Conservation (phyloP, 2,113 vertebrate species). For the Daphoenositta chrysoptera region DNA sequence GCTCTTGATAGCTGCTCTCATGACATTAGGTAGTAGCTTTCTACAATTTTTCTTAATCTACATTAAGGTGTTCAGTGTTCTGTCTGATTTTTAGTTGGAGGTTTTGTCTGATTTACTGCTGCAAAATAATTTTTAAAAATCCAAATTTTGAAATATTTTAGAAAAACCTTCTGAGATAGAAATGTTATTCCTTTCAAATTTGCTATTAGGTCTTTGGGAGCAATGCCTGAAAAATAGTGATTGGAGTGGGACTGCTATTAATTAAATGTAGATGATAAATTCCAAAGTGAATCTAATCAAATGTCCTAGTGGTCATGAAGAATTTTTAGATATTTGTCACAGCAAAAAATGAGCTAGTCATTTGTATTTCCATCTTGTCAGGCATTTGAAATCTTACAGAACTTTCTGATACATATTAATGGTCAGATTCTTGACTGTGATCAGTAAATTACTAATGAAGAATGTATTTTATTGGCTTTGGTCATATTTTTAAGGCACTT, state of each 20-base stretch:
- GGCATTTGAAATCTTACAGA: background rate
- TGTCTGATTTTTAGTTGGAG: background rate
- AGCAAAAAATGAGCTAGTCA: background rate
- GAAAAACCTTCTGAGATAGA: background rate
- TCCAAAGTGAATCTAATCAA: background rate
- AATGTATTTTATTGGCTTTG: background rate
- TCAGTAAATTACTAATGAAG: background rate
- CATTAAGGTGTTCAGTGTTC: background rate
- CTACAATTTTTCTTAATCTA: background rate
- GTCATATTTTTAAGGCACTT: background rate
- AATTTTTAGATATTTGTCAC: background rate
- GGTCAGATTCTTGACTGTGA: background rate
- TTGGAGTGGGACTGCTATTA: background rate
- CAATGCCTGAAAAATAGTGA: background rate
- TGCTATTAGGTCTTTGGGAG: background rate
- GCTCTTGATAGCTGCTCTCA: slow-evolving; percentile 85
- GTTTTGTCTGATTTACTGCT: background rate
- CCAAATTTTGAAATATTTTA: background rate
- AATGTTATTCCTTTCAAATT: background rate
- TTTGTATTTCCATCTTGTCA: background rate
- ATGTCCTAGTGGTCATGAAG: background rate
- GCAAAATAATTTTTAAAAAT: background rate
- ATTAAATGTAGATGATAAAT: background rate
- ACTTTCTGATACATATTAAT: background rate
- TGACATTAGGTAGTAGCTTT: slow-evolving; percentile 82